These are phyloP conservation scores for Morpho achilles DNA, from an alignment of 2,888 invertebrate species.

Conservation along the genomic window DNA sequence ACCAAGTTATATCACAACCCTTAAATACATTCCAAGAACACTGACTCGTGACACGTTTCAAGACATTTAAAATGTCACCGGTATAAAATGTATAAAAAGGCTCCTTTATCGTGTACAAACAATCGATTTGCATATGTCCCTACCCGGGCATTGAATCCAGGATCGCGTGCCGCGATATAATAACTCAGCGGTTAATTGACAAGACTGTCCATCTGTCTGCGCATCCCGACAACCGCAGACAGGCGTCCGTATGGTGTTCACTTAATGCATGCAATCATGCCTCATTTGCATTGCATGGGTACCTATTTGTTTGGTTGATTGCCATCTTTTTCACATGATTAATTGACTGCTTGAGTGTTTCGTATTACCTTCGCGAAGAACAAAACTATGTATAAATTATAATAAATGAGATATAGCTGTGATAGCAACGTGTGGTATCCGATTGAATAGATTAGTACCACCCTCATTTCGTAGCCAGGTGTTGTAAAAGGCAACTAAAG, in stretches of 20 bases:
- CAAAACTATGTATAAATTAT: too few species aligned
- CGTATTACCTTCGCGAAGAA: too few species aligned
- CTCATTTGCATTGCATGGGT: constrained; percentile 21
- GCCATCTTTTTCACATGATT: too few species aligned
- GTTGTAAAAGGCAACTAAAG: too few species aligned
- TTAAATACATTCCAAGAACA: too few species aligned
- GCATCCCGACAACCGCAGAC: constrained; percentile 22
- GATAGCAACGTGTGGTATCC: too few species aligned
- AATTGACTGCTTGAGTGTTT: too few species aligned
- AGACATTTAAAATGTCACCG: background rate
- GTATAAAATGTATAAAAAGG: constrained; percentile 3
- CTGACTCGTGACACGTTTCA: too few species aligned
- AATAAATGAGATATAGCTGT: too few species aligned
- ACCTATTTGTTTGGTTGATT: constrained; percentile 5
- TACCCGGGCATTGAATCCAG: constrained; percentile 35
- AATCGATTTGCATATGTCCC: constrained; percentile 30
- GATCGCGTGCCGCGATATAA: constrained; percentile 42
- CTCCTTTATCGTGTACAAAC: constrained; percentile 18
- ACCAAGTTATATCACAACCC: too few species aligned
- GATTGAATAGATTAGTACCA: too few species aligned
- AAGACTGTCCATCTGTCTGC: constrained; percentile 36
- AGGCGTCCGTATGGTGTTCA: constrained; percentile 18
- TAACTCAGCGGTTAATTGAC: constrained; percentile 54
- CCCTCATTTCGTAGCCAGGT: too few species aligned
- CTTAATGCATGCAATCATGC: constrained; percentile 19